Percentiles rank a stretch among this genome's conserved stretches.
phyloP scores from a whole-genome alignment of 2,113 vertebrate genomes.

The Pachypanchax playfairii region DNA sequence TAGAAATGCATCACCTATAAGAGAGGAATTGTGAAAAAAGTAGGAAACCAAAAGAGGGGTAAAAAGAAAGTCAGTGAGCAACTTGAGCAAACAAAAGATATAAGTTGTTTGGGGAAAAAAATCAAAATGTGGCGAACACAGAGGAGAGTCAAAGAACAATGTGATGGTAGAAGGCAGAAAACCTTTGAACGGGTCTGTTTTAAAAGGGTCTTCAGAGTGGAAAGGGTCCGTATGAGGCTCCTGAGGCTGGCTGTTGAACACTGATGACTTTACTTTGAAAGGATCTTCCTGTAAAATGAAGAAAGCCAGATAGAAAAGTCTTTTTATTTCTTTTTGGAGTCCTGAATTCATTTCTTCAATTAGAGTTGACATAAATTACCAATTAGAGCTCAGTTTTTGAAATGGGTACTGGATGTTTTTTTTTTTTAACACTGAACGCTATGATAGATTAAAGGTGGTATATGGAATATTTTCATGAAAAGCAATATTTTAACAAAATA shows the following conservation, averaged over 20 bases:
- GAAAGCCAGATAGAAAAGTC: slow-evolving; percentile 20
- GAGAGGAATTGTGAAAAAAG: slow-evolving; percentile 36
- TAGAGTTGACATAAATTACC: background rate
- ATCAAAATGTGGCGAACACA: background rate
- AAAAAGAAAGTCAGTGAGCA: slow-evolving; percentile 37
- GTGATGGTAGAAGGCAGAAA: slow-evolving; percentile 18
- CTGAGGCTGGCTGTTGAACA: slow-evolving; percentile 85
- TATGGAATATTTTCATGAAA: too few species aligned
- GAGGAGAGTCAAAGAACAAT: background rate
- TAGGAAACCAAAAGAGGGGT: slow-evolving; percentile 22
- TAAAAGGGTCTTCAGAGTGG: slow-evolving; percentile 95
- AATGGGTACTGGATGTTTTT: too few species aligned
- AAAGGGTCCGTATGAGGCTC: slow-evolving; percentile 91
- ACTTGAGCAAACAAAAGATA: slow-evolving; percentile 20
- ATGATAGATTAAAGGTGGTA: too few species aligned
- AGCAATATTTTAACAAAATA: too few species aligned
- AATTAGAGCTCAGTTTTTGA: too few species aligned
- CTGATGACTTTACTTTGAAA: slow-evolving; percentile 89
- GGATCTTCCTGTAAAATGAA: slow-evolving; percentile 87
- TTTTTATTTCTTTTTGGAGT: background rate
- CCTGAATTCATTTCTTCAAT: background rate
- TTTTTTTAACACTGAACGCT: too few species aligned
- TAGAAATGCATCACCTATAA: slow-evolving; percentile 90
- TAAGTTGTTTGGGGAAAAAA: slow-evolving; percentile 4
- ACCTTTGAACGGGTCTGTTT: slow-evolving; percentile 94